Percentiles rank a stretch among this genome's conserved stretches.
Evolutionary conservation across 2,113 vertebrate genomes (phyloP).

Genomic region (Saguinus imperator): DNA sequence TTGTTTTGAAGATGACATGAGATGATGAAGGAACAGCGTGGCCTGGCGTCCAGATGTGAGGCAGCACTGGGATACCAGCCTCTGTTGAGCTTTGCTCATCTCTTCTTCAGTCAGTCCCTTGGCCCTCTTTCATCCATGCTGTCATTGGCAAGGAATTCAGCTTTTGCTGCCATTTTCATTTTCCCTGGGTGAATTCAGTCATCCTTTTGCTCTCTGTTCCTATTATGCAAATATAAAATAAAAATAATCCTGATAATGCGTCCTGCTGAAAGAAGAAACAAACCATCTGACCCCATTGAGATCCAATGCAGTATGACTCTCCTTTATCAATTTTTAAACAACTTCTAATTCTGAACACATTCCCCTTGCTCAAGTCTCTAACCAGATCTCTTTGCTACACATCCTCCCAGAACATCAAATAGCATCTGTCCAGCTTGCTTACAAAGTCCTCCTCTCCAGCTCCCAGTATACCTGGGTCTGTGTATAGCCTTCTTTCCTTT

Average conservation of each 20-base stretch:
- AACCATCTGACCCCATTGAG: neutral
- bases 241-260: neutral
- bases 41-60: neutral
- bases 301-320: no score
- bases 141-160: neutral
- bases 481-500: neutral
- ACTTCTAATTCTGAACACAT: neutral
- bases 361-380: neutral
- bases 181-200: neutral
- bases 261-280: neutral
- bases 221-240: neutral
- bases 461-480: no score
- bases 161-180: neutral
- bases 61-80: fast-evolving
- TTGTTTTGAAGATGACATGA: neutral
- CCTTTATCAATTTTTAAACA: neutral
- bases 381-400: neutral
- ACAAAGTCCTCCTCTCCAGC: neutral
- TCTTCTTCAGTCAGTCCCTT: neutral
- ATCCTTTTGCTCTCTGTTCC: neutral
- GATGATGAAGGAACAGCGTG: neutral
- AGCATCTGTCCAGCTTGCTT: neutral
- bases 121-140: neutral
- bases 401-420: neutral
- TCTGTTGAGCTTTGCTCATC: neutral